Percentiles rank a stretch among this genome's conserved stretches.
These are phyloP conservation scores for Leucophenga varia DNA, from an alignment of 1,140 invertebrate species.

Conservation along the genomic window DNA sequence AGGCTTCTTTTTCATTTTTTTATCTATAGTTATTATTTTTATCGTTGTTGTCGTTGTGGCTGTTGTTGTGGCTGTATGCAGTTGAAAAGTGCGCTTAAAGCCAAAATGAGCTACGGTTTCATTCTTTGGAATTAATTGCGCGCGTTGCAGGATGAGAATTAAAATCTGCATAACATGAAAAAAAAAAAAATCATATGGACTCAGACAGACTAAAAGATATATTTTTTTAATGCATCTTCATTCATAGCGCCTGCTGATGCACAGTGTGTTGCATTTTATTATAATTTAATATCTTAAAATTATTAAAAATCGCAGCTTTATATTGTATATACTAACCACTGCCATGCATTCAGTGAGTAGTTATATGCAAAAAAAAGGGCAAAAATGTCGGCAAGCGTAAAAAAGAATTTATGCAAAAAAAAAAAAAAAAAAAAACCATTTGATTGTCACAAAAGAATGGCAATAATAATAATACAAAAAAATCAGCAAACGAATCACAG, in stretches of 20 bases:
- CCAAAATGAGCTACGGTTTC: slow-evolving; percentile 52
- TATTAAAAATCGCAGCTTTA: no score
- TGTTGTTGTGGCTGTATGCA: not conserved
- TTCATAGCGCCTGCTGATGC: slow-evolving; percentile 29
- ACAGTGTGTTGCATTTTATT: slow-evolving; percentile 19
- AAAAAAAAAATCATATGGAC: slow-evolving; percentile 51
- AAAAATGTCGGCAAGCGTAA: slow-evolving; percentile 18
- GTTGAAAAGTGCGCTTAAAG: slow-evolving; percentile 18
- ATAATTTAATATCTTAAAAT: no score
- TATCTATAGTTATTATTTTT: no score
- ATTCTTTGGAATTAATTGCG: slow-evolving; percentile 44
- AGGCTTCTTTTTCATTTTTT: no score
- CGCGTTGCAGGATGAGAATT: slow-evolving; percentile 38
- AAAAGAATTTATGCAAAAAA: slow-evolving; percentile 40
- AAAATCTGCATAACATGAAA: slow-evolving; percentile 33
- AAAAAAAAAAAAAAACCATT: slow-evolving; percentile 9
- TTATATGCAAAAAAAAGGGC: slow-evolving; percentile 29
- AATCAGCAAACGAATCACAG: slow-evolving; percentile 18
- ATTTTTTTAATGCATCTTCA: slow-evolving; percentile 16
- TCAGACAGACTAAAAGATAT: slow-evolving; percentile 47
- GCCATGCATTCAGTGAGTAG: slow-evolving; percentile 11
- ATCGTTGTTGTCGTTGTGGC: no score
- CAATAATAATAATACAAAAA: no score
- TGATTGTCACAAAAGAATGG: slow-evolving; percentile 43
- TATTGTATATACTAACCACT: slow-evolving; percentile 18